Base-by-base conservation (phyloP, 2,888 invertebrate genomes). In the Pyrocoelia pectoralis region DNA sequence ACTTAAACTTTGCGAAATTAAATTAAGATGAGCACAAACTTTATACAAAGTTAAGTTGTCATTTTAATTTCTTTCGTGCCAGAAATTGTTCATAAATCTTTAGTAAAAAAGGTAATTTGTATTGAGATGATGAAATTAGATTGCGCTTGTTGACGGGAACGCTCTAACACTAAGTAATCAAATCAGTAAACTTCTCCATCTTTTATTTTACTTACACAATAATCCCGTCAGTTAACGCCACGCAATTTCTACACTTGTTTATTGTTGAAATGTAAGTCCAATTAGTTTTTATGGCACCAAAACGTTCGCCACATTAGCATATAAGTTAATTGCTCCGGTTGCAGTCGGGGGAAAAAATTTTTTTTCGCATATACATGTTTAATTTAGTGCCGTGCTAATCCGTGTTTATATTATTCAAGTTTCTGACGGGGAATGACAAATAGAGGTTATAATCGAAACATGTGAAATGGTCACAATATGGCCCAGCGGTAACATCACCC, bases 401-500 rank as follows among this genome's bases (percentile, higher is more conserved):
- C 28, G 51, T 13, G 29, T 3, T 5, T 57, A 57, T 62, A 62
- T 57, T 62, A 62, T 62, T 57, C 63, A 63, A 51, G 29, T 57
- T 54, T 55, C 46, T 38, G 63, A 58, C 57, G 51, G n/a, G 54
- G 50, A 54, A 50, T 63, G 63, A 63, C 63, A 63, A 63, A 63
- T 63, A 62, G 62, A 57, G 40, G 57, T 54, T 58, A 62, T 62
- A 63, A 63, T 63, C 63, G 63, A 54, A 59, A 63, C 63, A 64
- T 60, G 59, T 60, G 64, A 56, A 64, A 64, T 56, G 60, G 64
- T 64, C 64, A 60, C 59, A 64, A 59, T 59, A 64, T 64, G 60
- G 56, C 70, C 70, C 70, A 67, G 58, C 66, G 70, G 70, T 67
- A 66, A 69, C 70, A 70, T 70, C 68, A 62, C 61, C 68, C 68